A percentile compares a stretch with the other conserved stretches of the same genome.
These are phyloP conservation scores for Latrodectus geometricus DNA, from an alignment of 1,140 invertebrate genomes.

Conservation along the genomic window DNA sequence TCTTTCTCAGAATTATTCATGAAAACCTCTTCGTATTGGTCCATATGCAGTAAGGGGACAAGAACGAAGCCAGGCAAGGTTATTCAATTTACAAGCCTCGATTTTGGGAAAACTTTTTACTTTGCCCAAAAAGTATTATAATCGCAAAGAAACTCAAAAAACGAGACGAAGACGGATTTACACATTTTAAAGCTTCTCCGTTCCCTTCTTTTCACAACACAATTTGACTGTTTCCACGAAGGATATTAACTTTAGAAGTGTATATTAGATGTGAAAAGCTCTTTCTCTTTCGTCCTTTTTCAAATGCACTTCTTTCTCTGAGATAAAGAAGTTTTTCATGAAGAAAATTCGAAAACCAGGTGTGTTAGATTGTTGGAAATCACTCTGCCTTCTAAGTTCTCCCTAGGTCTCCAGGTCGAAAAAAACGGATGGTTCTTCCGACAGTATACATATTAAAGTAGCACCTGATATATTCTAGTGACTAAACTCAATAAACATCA, in stretches of 20 bases:
- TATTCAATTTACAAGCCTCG: constrained; percentile 50
- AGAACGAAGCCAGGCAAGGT: constrained; percentile 2
- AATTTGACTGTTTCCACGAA: constrained; percentile 17
- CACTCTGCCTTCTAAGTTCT: too few species aligned
- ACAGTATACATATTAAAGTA: too few species aligned
- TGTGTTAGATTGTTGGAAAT: too few species aligned
- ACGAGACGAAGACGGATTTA: constrained; percentile 30
- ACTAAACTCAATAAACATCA: too few species aligned
- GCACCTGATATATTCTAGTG: too few species aligned
- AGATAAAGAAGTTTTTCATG: too few species aligned
- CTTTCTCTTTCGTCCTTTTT: not conserved
- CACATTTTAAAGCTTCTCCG: constrained; percentile 31
- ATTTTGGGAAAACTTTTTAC: constrained; percentile 33
- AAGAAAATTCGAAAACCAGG: too few species aligned
- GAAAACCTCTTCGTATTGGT: not conserved
- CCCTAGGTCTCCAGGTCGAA: too few species aligned
- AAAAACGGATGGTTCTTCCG: too few species aligned
- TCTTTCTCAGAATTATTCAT: constrained; percentile 40
- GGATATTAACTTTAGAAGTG: constrained; percentile 19
- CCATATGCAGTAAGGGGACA: not conserved
- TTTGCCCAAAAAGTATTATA: constrained; percentile 36
- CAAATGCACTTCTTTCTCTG: too few species aligned
- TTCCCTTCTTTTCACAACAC: not conserved
- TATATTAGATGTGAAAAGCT: not conserved
- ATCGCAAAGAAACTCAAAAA: constrained; percentile 37